Base-by-base conservation (phyloP, 1,140 invertebrate species). In the Hetaerina americana region DNA sequence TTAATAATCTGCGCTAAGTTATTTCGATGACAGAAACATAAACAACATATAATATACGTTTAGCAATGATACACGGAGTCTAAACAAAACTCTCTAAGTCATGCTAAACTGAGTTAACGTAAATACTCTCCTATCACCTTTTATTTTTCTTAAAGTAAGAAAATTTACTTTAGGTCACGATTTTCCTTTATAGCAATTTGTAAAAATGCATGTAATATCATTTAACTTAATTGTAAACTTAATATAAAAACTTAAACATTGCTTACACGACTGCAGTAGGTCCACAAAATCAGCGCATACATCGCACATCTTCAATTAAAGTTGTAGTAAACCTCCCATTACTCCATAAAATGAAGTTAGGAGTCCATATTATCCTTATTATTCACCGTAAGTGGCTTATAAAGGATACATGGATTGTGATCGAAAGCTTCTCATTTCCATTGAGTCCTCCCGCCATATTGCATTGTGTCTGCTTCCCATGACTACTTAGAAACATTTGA, bases 281-380 rank as follows among this genome's bases (percentile, higher is more conserved):
- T 90, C 87, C 80, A 89, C 85, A 84, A 90, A 90, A 81, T 90
- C 88, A 75, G 87, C 87, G 84, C 89, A 90, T 84, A 89, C 87
- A 88, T 90, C 88, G 85, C 89, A 90, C 89, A 90, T 90, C 83
- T 84, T 85, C 31, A 66, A 40, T 25, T 27, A 57, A 68, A 69
- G 57, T 27, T 73, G 69, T 73, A n/a, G 71, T 25, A 8, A 27
- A 25, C 70, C 31, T 27, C 49, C 70, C 72, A 73, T 73, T n/a
- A 25, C 29, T 69, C 71, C 27, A 49, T 15, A 27, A 26, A 66
- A 57, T 26, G 27, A 18, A 66, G 24, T 71, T 71, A 49, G 15
- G 27, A 66, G 27, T 27, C 22, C 49, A 66, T 18, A n/a, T 26
- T 28, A 66, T 26, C 26, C 24, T 66, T 71, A 25, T 71, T 66